A percentile compares a stretch with the other conserved stretches of the same genome.
These are phyloP conservation scores for Philonicus albiceps DNA, from an alignment of 2,888 invertebrate species.

Conservation along the genomic window DNA sequence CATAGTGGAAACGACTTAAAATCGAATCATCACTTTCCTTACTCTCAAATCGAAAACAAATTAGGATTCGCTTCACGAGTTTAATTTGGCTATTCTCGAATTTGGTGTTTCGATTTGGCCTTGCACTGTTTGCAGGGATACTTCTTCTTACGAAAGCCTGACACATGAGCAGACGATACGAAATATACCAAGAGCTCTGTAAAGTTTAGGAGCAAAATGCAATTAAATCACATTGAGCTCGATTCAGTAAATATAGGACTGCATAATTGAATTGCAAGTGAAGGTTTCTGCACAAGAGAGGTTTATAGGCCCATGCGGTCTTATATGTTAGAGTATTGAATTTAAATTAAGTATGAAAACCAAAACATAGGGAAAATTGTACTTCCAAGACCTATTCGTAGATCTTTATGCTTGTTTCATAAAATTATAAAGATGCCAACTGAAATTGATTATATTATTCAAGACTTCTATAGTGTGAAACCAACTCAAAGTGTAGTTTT, in stretches of 20 bases:
- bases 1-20: neutral
- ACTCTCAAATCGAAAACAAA: neutral
- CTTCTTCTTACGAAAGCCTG: neutral
- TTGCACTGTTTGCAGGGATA: neutral
- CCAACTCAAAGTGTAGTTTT: neutral
- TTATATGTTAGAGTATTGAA: neutral
- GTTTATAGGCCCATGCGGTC: neutral
- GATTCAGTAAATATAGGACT: neutral
- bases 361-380: neutral
- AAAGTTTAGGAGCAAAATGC: neutral
- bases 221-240: neutral
- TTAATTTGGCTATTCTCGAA: neutral
- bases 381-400: neutral
- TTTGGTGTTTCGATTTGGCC: neutral
- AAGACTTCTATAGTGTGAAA: neutral
- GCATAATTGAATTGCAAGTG: neutral
- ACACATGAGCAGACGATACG: neutral
- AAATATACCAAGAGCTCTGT: neutral
- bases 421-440: neutral
- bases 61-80: neutral
- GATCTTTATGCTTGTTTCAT: neutral
- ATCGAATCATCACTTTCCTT: neutral
- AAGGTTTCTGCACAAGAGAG: neutral
- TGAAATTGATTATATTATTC: neutral
- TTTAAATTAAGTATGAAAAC: neutral